phyloP scores from a whole-genome alignment of 2,888 invertebrate genomes.

The Andricus quercusramuli region DNA sequence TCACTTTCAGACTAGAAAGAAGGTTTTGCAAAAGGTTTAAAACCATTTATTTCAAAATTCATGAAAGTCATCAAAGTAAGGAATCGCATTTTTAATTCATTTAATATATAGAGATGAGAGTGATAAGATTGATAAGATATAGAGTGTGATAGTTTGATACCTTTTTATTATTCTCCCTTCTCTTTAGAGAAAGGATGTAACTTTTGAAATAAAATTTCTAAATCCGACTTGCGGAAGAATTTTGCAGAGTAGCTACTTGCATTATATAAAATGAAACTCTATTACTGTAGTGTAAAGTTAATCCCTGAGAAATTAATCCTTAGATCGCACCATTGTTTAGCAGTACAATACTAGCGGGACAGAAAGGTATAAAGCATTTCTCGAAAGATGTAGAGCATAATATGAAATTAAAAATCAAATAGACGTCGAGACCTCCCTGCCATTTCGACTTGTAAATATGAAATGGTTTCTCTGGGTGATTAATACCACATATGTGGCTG shows the following conservation, averaged over 20 bases:
- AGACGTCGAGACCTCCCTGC: conserved; percentile 33
- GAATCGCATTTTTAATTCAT: no score
- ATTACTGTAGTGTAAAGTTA: background rate
- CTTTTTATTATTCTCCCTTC: background rate
- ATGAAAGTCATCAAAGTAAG: no score
- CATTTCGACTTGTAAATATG: conserved; percentile 52
- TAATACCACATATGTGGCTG: conserved; percentile 45
- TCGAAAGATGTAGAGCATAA: background rate
- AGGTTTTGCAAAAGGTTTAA: no score
- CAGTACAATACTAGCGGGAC: background rate
- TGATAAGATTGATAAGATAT: no score
- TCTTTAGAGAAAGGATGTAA: background rate
- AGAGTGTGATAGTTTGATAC: background rate
- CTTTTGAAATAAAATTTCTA: background rate
- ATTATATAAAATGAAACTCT: background rate
- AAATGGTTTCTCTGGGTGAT: conserved; percentile 51
- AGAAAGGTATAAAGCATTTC: background rate
- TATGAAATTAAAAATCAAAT: conserved; percentile 14
- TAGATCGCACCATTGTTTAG: background rate
- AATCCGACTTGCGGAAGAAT: background rate
- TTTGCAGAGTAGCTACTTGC: background rate
- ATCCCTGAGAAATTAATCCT: background rate
- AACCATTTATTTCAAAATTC: no score
- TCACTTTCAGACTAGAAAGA: no score
- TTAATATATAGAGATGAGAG: no score